A percentile compares a stretch with the other conserved stretches of the same genome.
Evolutionary conservation across 2,797 vertebrate genomes (phyloP).

Genomic region (Nothura maculosa): DNA sequence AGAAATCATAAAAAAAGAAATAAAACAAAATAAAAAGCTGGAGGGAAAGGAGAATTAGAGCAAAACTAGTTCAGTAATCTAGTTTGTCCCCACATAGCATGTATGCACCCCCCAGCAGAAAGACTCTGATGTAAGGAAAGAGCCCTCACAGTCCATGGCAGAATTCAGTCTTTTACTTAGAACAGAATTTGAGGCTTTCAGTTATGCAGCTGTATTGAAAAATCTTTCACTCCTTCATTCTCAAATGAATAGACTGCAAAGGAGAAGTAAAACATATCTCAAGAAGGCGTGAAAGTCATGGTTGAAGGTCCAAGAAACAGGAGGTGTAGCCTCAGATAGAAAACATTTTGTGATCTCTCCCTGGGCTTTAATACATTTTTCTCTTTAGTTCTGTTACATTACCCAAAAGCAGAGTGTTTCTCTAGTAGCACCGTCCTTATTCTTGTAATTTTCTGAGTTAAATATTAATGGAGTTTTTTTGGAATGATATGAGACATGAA

Average conservation of each 20-base stretch:
- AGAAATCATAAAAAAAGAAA: background rate
- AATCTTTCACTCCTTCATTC: background rate
- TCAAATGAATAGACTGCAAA: slow-evolving; percentile 9
- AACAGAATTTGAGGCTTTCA: slow-evolving; percentile 6
- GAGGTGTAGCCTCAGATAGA: background rate
- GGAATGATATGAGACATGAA: background rate
- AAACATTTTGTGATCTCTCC: background rate
- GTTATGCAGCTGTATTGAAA: slow-evolving; percentile 1
- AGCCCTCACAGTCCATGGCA: background rate
- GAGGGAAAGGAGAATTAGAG: fast-evolving
- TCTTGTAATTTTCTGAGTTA: background rate
- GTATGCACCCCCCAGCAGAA: background rate
- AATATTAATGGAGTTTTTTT: background rate
- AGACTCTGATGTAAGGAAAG: background rate
- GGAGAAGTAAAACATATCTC: slow-evolving; percentile 32
- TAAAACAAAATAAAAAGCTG: background rate
- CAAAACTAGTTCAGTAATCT: background rate
- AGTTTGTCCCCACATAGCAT: fast-evolving
- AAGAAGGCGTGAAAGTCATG: background rate
- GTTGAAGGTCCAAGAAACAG: background rate
- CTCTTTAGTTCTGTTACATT: background rate
- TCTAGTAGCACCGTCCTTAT: background rate
- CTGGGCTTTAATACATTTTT: background rate
- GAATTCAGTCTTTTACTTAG: slow-evolving; percentile 25
- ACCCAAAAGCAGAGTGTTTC: background rate